Evolutionary conservation across 2,888 invertebrate species (phyloP).

Genomic region (Cephus nigrinus): DNA sequence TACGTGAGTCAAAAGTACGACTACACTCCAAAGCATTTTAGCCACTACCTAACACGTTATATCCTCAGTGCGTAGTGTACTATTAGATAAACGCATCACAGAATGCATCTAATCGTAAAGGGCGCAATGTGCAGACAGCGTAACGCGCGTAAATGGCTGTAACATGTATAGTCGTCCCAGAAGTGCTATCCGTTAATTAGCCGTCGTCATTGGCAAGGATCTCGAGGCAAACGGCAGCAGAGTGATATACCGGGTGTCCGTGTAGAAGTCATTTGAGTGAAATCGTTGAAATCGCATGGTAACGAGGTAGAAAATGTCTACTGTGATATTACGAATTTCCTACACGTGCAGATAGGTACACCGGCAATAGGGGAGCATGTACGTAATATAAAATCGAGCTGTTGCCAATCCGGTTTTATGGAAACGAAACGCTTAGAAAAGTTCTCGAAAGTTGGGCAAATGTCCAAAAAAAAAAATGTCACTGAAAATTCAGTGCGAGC

Average conservation of each 20-base stretch:
- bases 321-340: not conserved
- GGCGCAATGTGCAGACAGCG: not conserved
- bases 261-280: not conserved
- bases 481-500: not conserved
- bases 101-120: not conserved
- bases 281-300: not conserved
- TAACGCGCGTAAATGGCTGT: not conserved
- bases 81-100: not conserved
- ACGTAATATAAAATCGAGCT: not conserved
- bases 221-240: not conserved
- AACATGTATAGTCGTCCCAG: not conserved
- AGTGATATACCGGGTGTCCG: not conserved
- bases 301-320: not conserved
- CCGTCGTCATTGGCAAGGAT: not conserved
- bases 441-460: not conserved
- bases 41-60: not conserved
- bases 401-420: not conserved
- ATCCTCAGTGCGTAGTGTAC: not conserved
- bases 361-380: not conserved
- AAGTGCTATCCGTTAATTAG: not conserved
- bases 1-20: not conserved
- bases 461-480: not conserved
- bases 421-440: not conserved
- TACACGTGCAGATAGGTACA: not conserved
- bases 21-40: not conserved